These are phyloP conservation scores for Stichopus horrens DNA, from an alignment of 53 echinoderm and acorn worm species.

Conservation along the genomic window DNA sequence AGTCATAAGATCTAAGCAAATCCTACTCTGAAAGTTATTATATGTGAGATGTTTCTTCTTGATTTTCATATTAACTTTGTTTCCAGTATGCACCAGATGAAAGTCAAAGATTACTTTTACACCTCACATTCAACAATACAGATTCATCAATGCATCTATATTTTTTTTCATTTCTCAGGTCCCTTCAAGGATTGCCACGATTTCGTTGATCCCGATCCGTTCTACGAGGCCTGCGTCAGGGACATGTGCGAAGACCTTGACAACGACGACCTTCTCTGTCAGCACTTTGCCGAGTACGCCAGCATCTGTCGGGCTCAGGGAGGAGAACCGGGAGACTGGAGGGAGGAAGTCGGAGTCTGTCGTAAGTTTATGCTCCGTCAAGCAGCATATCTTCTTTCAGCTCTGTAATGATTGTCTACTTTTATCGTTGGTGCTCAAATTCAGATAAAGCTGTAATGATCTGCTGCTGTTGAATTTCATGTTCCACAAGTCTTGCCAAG, in stretches of 20 bases:
- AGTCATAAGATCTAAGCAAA: too few relatives aligned
- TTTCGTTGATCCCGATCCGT: slow-evolving; percentile 55
- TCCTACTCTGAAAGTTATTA: too few relatives aligned
- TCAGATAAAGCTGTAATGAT: too few relatives aligned
- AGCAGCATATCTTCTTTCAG: not conserved
- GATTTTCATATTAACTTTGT: too few relatives aligned
- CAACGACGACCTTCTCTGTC: slow-evolving; percentile 54
- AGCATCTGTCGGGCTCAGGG: slow-evolving; percentile 48
- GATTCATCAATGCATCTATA: too few relatives aligned
- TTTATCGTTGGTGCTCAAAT: too few relatives aligned
- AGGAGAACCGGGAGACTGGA: slow-evolving; percentile 62
- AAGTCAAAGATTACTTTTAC: too few relatives aligned
- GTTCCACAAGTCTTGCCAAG: too few relatives aligned
- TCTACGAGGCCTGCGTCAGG: slow-evolving; percentile 63
- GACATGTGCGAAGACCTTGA: slow-evolving; percentile 65
- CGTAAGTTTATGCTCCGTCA: slow-evolving; percentile 57
- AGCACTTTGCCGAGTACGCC: slow-evolving; percentile 59
- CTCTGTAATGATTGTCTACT: not conserved
- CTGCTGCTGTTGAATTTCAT: too few relatives aligned
- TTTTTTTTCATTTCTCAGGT: slow-evolving; percentile 37
- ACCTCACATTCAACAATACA: too few relatives aligned
- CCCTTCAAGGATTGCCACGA: slow-evolving; percentile 71
- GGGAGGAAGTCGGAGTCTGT: slow-evolving; percentile 53
- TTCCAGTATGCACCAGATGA: too few relatives aligned
- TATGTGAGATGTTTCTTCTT: too few relatives aligned